phyloP scores from a whole-genome alignment of 92 coral and sea anemone genomes.

The Zoanthus solanderi region DNA sequence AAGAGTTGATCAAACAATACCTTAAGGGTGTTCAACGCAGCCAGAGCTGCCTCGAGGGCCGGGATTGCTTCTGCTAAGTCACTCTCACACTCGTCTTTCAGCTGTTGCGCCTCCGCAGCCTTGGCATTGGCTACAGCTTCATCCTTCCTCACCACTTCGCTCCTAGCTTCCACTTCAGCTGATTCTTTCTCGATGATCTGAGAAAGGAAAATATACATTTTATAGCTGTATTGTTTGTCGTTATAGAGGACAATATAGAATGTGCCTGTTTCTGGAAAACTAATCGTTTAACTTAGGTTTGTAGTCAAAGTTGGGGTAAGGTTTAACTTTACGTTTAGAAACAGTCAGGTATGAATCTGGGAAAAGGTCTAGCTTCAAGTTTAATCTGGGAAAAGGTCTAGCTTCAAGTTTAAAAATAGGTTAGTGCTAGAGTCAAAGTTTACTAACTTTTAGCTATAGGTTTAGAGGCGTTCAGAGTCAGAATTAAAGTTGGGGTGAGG shows the following conservation, averaged over 20 bases:
- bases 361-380: too few species aligned
- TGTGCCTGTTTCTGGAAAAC: too few species aligned
- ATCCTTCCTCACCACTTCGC: slow-evolving; percentile 97
- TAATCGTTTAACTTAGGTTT: background rate
- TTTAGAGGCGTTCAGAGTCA: too few species aligned
- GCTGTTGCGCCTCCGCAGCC: slow-evolving; percentile 96
- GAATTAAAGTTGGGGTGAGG: too few species aligned
- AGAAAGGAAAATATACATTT: background rate
- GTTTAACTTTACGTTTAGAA: too few species aligned
- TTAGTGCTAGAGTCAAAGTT: too few species aligned
- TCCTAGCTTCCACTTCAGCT: slow-evolving; percentile 93
- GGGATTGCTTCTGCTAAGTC: slow-evolving; percentile 98
- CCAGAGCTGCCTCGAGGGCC: slow-evolving; percentile 98
- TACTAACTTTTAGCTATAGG: too few species aligned
- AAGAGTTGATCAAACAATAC: slow-evolving; percentile 41
- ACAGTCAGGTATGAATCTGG: too few species aligned
- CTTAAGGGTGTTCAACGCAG: slow-evolving; percentile 98
- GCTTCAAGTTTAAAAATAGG: too few species aligned
- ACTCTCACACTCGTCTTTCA: slow-evolving; percentile 97
- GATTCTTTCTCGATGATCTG: slow-evolving; percentile 98
- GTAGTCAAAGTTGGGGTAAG: background rate
- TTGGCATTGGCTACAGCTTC: slow-evolving; percentile 97
- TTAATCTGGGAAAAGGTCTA: too few species aligned
- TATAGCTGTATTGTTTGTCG: background rate
- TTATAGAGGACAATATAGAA: background rate